Evolutionary conservation across 2,797 vertebrate genomes (phyloP).

Genomic region (Chelidonichthys spinosus): DNA sequence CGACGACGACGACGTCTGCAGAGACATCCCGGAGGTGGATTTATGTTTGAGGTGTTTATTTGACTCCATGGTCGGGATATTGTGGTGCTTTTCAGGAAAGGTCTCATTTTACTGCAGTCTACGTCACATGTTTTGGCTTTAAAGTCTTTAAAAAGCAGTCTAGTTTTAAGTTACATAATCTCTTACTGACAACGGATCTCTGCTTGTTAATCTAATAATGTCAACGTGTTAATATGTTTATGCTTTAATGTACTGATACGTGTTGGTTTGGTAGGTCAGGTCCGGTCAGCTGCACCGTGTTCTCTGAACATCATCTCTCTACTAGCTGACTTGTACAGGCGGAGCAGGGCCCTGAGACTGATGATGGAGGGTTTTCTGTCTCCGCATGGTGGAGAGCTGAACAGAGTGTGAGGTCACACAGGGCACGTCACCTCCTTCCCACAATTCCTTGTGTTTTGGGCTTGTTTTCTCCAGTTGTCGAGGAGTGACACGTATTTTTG

Average conservation of each 20-base stretch:
- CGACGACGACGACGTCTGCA: no score
- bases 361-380: neutral
- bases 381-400: slow-evolving; percentile 9
- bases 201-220: neutral
- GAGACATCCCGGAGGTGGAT: neutral
- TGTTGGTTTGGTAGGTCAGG: neutral
- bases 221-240: no score
- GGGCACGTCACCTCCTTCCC: slow-evolving; percentile 1
- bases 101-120: no score
- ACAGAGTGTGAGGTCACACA: neutral
- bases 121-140: no score
- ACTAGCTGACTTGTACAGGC: neutral
- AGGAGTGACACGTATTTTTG: slow-evolving; percentile 51
- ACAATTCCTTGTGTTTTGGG: slow-evolving; percentile 29
- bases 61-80: neutral
- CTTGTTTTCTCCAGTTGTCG: slow-evolving; percentile 30
- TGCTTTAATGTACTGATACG: no score
- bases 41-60: neutral
- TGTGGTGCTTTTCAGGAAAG: neutral
- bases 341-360: neutral
- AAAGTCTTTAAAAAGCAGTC: no score
- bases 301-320: neutral
- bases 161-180: no score
- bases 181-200: neutral
- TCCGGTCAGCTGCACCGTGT: neutral